These are phyloP conservation scores for Choristoneura rosaceana DNA, from an alignment of 2,888 invertebrate species.

Conservation along the genomic window DNA sequence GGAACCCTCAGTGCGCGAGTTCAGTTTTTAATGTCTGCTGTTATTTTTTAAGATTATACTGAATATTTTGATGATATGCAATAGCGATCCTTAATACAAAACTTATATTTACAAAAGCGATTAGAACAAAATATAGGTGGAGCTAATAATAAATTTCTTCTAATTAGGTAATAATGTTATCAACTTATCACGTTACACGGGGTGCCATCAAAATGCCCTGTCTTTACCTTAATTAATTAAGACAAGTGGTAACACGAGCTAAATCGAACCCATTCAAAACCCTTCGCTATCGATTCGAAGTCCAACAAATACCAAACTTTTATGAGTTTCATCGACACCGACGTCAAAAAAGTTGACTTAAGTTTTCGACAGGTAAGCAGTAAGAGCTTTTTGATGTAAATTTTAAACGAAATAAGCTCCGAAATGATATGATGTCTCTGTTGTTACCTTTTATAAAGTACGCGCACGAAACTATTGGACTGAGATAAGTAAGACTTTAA, in stretches of 20 bases:
- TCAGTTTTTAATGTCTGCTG: too few species aligned
- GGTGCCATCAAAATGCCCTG: background rate
- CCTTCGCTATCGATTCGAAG: background rate
- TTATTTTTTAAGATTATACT: too few species aligned
- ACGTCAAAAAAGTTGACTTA: conserved; percentile 4
- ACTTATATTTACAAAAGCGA: background rate
- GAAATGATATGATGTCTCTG: background rate
- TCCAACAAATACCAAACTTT: conserved; percentile 6
- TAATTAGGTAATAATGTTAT: conserved; percentile 3
- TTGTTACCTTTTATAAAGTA: background rate
- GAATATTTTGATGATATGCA: too few species aligned
- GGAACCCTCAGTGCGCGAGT: too few species aligned
- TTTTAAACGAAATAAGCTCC: background rate
- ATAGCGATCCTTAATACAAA: background rate
- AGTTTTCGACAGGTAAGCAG: conserved; percentile 1
- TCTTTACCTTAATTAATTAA: conserved; percentile 16
- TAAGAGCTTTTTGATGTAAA: conserved; percentile 14
- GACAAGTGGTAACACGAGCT: background rate
- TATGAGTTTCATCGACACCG: background rate
- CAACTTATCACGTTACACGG: background rate
- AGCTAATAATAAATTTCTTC: background rate
- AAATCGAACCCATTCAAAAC: background rate
- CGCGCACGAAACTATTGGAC: background rate
- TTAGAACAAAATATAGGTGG: too few species aligned
- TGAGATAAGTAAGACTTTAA: too few species aligned